Base-by-base conservation (phyloP, 2,888 invertebrate species). In the Dryocosmus kuriphilus region DNA sequence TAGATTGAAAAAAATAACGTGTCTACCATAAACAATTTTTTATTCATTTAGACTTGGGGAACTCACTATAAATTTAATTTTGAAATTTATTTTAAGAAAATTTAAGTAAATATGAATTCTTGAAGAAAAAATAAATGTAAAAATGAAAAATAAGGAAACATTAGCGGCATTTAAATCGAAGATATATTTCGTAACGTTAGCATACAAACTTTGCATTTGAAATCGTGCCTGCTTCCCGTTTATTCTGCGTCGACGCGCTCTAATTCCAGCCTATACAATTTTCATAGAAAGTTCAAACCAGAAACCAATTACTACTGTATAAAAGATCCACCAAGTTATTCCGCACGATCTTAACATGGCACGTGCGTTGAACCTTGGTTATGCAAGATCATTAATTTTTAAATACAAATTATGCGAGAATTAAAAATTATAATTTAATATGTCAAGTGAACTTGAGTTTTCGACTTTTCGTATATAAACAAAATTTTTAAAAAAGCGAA, bases 201-300 rank as follows among this genome's bases (percentile, higher is more conserved):
- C 41, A n/a, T 41, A 6, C 38, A 14, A 38, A 62, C 35, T 62
- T 62, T 32, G 62, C 35, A 62, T 62, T 62, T 62, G 32, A 62
- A 62, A 62, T 62, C 3, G 32, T 63, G 35, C 38, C 65, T 24
- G 14, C 67, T 67, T 41, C 19, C 6, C 41, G 67, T 67, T 67
- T 67, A 27, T 46, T 67, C 41, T 67, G 67, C 67, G 46, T 46
- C 27, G 67, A 67, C 46, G 67, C 67, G 41, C 67, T 67, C 67
- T 46, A 67, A 67, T 41, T 67, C 41, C 41, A 35, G 11, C 6
- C 63, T 3, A 16, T 35, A 63, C 63, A 38, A n/a, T 63, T 63
- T 35, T 67, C 65, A 67, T 67, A 67, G 67, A 67, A 67, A 67
- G 41, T 67, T 24, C 16, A 19, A 46, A 67, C 27, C 41, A 67